Evolutionary conservation across 2,113 vertebrate species (phyloP).

Genomic region (Etia nguti): DNA sequence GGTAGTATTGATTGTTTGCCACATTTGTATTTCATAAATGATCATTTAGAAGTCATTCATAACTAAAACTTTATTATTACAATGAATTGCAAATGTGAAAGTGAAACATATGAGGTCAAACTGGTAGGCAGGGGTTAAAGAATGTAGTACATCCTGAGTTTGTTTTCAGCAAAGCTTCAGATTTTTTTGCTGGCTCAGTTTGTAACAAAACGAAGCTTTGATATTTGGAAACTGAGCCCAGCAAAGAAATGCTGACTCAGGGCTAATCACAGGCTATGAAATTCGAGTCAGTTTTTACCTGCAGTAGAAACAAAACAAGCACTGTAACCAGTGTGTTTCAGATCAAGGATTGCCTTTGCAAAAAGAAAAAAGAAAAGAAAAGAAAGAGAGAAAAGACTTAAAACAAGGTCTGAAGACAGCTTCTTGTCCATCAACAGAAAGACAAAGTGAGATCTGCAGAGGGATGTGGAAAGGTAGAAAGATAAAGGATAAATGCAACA

Average conservation of each 20-base stretch:
- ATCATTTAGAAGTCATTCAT: neutral
- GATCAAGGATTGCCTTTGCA: slow-evolving; percentile 11
- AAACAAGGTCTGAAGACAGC: neutral
- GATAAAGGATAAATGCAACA: neutral
- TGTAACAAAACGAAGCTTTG: neutral
- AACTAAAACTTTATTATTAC: neutral
- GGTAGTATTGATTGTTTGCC: neutral
- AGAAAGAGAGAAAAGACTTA: neutral
- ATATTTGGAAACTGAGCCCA: neutral
- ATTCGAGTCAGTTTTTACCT: slow-evolving; percentile 4
- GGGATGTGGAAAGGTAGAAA: neutral
- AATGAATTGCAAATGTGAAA: neutral
- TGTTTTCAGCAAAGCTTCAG: neutral
- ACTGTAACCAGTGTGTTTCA: neutral
- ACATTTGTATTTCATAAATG: neutral
- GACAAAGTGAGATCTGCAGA: neutral
- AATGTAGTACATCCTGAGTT: neutral
- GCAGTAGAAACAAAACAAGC: slow-evolving; percentile 16
- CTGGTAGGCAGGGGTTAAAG: neutral
- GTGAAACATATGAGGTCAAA: neutral
- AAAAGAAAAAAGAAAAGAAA: neutral
- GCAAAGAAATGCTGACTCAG: slow-evolving; percentile 1
- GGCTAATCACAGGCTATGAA: neutral
- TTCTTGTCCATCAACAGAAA: neutral
- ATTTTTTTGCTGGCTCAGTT: neutral